These are phyloP conservation scores for Ichneumon xanthorius DNA, from an alignment of 2,888 invertebrate species.

Conservation along the genomic window DNA sequence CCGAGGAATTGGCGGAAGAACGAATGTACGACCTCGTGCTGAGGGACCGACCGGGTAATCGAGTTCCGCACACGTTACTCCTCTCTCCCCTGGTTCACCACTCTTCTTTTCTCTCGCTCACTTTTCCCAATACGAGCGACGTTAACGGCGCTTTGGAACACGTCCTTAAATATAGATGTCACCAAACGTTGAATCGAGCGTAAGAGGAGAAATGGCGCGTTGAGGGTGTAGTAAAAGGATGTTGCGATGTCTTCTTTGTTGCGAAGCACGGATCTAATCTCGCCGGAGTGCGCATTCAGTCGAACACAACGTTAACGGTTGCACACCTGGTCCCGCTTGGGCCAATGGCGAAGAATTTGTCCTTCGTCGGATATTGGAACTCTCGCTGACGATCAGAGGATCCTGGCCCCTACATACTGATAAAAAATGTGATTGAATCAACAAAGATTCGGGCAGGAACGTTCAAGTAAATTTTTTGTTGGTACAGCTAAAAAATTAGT, in stretches of 20 bases:
- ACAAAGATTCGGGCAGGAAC: no score
- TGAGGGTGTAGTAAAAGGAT: conserved; percentile 41
- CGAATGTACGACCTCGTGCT: conserved; percentile 52
- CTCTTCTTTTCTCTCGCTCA: conserved; percentile 30
- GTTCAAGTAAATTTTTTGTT: no score
- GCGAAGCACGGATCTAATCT: conserved; percentile 70
- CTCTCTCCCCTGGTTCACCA: neutral
- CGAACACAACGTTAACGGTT: conserved; percentile 37
- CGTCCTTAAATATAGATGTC: conserved; percentile 59
- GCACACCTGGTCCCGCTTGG: conserved; percentile 48
- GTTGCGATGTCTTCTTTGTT: conserved; percentile 57
- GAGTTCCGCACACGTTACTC: conserved; percentile 51
- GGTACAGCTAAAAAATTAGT: no score
- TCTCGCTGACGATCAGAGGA: conserved; percentile 15
- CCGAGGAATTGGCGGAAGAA: conserved; percentile 60
- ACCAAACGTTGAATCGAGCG: conserved; percentile 32
- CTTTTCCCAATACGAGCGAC: conserved; percentile 54
- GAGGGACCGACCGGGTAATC: conserved; percentile 61
- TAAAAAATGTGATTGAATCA: no score
- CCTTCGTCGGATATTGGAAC: neutral
- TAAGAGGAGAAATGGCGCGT: conserved; percentile 17
- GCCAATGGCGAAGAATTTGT: conserved; percentile 1
- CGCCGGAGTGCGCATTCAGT: conserved; percentile 68
- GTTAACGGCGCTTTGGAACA: conserved; percentile 63
- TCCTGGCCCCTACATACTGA: neutral